A percentile compares a stretch with the other conserved stretches of the same genome.
Conservation (phyloP, 2,888 invertebrate genomes). For the Helicoverpa assulta region DNA sequence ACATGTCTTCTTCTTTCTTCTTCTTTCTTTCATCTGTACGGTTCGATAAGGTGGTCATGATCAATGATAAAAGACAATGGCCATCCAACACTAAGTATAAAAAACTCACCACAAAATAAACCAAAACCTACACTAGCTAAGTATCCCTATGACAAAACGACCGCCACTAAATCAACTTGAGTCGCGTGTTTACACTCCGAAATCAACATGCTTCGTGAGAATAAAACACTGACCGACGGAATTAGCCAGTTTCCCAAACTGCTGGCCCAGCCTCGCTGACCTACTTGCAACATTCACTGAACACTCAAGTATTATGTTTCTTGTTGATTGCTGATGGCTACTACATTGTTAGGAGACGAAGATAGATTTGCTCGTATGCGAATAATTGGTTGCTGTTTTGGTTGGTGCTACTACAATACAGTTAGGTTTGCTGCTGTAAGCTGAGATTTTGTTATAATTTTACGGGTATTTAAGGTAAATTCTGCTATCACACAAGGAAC, state of each 20-base stretch:
- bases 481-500: too few species aligned
- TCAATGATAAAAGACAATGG: too few species aligned
- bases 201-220: constrained; percentile 58
- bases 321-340: constrained; percentile 30
- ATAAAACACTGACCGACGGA: constrained; percentile 74
- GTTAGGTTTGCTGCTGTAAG: too few species aligned
- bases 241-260: constrained; percentile 81
- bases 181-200: constrained; percentile 45
- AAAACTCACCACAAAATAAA: too few species aligned
- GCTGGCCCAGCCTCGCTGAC: constrained; percentile 65
- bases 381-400: constrained; percentile 8
- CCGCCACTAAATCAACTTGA: constrained; percentile 48
- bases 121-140: background rate
- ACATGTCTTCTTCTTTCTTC: too few species aligned
- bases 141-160: constrained; percentile 45
- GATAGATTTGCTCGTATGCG: constrained; percentile 40
- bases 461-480: too few species aligned
- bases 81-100: too few species aligned
- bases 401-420: too few species aligned
- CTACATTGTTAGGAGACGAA: constrained; percentile 45
- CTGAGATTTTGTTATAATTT: too few species aligned
- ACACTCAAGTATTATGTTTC: constrained; percentile 48
- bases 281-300: constrained; percentile 72
- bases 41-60: too few species aligned
- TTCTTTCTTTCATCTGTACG: too few species aligned